A percentile compares a stretch with the other conserved stretches of the same genome.
phyloP scores from a whole-genome alignment of 2,888 invertebrate species.

The Eupithecia abbreviata region DNA sequence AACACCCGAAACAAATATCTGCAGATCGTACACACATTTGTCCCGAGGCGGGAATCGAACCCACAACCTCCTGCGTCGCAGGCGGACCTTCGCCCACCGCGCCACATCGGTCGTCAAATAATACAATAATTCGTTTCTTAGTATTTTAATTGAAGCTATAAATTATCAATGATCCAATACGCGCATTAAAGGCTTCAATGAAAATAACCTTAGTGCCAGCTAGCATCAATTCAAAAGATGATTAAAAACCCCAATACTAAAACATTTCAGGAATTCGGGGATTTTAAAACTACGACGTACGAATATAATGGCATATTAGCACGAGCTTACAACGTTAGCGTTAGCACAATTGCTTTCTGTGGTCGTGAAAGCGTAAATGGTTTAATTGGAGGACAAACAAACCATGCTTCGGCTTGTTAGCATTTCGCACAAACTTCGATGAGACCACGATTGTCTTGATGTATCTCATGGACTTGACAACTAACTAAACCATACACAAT shows the following conservation, averaged over 20 bases:
- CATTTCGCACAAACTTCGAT: background rate
- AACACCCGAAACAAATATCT: too few species aligned
- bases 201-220: background rate
- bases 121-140: too few species aligned
- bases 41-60: too few species aligned
- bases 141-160: too few species aligned
- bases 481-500: background rate
- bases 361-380: conserved; percentile 36
- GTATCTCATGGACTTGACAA: background rate
- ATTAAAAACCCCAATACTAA: background rate
- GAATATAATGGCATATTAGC: conserved; percentile 36
- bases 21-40: too few species aligned
- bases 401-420: conserved; percentile 12
- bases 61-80: too few species aligned
- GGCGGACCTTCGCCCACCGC: too few species aligned
- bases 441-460: background rate
- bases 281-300: conserved; percentile 34
- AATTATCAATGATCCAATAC: too few species aligned
- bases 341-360: conserved; percentile 33
- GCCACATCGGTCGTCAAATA: too few species aligned
- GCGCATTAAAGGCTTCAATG: background rate
- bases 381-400: conserved; percentile 45
- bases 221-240: background rate
- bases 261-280: background rate
- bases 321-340: conserved; percentile 38